A percentile compares a stretch with the other conserved stretches of the same genome.
These are phyloP conservation scores for Ianthella basta DNA, from an alignment of 37 sponge, comb jelly and placozoan species.

Conservation along the genomic window DNA sequence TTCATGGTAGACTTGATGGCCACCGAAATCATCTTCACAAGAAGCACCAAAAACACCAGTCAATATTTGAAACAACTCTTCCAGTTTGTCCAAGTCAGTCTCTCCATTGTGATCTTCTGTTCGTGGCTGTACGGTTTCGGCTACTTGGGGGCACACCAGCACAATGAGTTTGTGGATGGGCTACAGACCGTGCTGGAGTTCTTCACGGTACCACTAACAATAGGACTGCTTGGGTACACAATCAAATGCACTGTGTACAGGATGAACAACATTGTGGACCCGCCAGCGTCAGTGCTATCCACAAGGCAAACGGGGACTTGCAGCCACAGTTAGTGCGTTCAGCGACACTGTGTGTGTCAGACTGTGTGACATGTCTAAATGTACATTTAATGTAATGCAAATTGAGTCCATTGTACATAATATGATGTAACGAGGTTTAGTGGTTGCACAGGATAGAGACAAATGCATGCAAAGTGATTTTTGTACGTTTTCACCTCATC, in stretches of 20 bases:
- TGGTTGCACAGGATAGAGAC: too few species aligned
- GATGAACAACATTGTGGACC: constrained; percentile 15
- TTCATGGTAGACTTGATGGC: constrained; percentile 11
- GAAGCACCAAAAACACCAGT: not conserved
- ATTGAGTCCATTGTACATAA: too few species aligned
- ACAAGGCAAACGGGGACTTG: too few species aligned
- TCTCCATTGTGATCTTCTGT: not conserved
- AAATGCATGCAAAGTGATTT: too few species aligned
- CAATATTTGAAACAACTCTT: constrained; percentile 1
- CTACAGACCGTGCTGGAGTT: constrained; percentile 26
- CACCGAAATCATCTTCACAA: not conserved
- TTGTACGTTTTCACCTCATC: too few species aligned
- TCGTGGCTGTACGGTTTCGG: not conserved
- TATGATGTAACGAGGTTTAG: too few species aligned
- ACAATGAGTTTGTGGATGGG: constrained; percentile 25
- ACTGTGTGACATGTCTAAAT: too few species aligned
- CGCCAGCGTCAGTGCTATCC: too few species aligned
- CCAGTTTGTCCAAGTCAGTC: constrained; percentile 5
- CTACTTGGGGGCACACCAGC: constrained; percentile 10
- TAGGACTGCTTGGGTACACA: constrained; percentile 15
- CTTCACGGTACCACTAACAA: constrained; percentile 20
- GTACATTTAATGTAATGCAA: too few species aligned
- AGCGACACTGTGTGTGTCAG: too few species aligned
- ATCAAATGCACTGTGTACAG: constrained; percentile 20
- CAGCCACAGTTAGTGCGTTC: too few species aligned